phyloP scores from a whole-genome alignment of 2,888 invertebrate species.

The Platycnemis pennipes region DNA sequence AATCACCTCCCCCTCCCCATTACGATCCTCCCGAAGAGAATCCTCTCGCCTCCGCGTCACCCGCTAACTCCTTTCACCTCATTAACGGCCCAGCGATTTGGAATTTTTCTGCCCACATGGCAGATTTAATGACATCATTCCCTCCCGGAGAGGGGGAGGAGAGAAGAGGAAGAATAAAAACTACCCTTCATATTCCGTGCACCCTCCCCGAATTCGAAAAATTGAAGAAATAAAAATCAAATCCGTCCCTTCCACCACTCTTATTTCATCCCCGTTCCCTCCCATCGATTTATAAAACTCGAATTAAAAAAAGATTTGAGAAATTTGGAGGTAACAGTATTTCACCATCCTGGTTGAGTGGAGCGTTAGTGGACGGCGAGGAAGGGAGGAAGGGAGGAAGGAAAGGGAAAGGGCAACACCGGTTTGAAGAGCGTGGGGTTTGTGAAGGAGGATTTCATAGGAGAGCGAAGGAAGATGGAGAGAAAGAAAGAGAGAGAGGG shows the following conservation, averaged over 20 bases:
- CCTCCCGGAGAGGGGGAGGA: background rate
- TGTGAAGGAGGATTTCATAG: background rate
- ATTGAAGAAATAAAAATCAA: background rate
- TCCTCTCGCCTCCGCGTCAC: background rate
- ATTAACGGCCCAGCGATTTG: conserved; percentile 36
- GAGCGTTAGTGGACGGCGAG: background rate
- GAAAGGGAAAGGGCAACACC: background rate
- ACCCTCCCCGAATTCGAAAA: background rate
- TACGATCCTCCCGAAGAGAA: conserved; percentile 25
- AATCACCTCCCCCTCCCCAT: background rate
- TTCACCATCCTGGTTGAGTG: background rate
- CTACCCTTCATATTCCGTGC: background rate
- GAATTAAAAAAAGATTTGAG: background rate
- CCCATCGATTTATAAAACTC: background rate
- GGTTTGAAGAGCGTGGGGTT: background rate
- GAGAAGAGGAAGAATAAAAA: background rate
- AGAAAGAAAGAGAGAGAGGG: background rate
- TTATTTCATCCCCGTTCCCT: background rate
- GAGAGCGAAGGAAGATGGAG: background rate
- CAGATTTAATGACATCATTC: conserved; percentile 54
- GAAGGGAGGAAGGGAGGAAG: background rate
- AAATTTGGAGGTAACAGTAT: background rate
- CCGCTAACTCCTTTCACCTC: background rate
- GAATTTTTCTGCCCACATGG: conserved; percentile 41
- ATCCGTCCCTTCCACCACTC: background rate